These are phyloP conservation scores for Patella vulgata DNA, from an alignment of 1,140 invertebrate species.

Conservation along the genomic window DNA sequence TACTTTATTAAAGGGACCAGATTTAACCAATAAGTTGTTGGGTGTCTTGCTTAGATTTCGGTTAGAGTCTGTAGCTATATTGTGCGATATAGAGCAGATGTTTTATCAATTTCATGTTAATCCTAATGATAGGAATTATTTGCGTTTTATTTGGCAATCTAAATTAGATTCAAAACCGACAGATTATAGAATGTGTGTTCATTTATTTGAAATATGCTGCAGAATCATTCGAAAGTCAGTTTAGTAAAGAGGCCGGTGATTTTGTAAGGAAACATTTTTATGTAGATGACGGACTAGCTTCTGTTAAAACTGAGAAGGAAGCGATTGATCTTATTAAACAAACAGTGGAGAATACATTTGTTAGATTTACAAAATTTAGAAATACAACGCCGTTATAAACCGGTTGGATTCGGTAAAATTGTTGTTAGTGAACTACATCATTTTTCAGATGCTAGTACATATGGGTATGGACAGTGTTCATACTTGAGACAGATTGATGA, in stretches of 20 bases:
- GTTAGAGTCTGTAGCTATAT: conserved; percentile 28
- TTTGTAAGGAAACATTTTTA: conserved; percentile 33
- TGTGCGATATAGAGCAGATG: conserved; percentile 43
- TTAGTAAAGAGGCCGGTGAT: too few species aligned
- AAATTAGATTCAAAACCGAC: conserved; percentile 14
- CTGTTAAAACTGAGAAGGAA: conserved; percentile 16
- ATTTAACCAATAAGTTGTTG: conserved; percentile 35
- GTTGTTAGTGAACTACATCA: conserved; percentile 13
- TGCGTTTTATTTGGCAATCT: conserved; percentile 34
- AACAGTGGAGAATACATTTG: neutral
- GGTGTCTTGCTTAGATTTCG: conserved; percentile 39
- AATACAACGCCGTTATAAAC: conserved; percentile 25
- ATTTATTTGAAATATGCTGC: conserved; percentile 36
- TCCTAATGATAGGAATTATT: conserved; percentile 12
- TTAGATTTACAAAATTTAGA: conserved; percentile 7
- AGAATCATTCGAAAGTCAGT: too few species aligned
- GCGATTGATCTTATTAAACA: conserved; percentile 15
- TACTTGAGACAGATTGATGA: conserved; percentile 6
- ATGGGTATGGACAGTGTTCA: conserved; percentile 20
- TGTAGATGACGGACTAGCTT: conserved; percentile 33
- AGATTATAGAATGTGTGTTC: conserved; percentile 33
- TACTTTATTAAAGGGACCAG: conserved; percentile 35
- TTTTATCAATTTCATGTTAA: too few species aligned
- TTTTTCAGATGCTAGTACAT: conserved; percentile 26
- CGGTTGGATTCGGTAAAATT: conserved; percentile 3